A percentile compares a stretch with the other conserved stretches of the same genome.
Evolutionary conservation across 1,140 invertebrate species (phyloP).

Genomic region (Mesaphorura yosii): DNA sequence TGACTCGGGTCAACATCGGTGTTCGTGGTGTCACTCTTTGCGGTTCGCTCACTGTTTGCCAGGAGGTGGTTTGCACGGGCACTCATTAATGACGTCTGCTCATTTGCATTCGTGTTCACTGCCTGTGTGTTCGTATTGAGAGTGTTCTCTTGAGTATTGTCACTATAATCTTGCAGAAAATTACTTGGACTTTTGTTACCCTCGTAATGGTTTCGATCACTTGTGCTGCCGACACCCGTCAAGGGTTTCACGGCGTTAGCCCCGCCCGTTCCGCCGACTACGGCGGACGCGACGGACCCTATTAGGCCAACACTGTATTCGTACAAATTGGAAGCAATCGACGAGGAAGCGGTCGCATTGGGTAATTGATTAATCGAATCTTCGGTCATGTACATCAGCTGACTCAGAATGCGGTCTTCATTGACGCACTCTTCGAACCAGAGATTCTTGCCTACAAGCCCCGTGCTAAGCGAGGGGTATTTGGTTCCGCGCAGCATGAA

Average conservation of each 20-base stretch:
- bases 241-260: too few species aligned
- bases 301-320: background rate
- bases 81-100: background rate
- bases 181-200: too few species aligned
- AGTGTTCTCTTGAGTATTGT: too few species aligned
- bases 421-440: constrained; percentile 48
- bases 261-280: background rate
- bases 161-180: too few species aligned
- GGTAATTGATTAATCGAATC: constrained; percentile 3
- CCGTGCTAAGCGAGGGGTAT: constrained; percentile 5
- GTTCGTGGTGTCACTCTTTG: too few species aligned
- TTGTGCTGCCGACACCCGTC: too few species aligned
- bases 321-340: background rate
- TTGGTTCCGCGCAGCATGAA: constrained; percentile 26
- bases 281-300: background rate
- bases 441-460: constrained; percentile 38
- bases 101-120: background rate
- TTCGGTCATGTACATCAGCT: constrained; percentile 33
- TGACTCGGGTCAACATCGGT: too few species aligned
- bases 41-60: too few species aligned
- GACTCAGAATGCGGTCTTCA: constrained; percentile 57
- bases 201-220: too few species aligned
- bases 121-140: background rate
- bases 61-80: too few species aligned
- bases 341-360: background rate